These are phyloP conservation scores for Mactromeris polynyma DNA, from an alignment of 2,888 invertebrate species.

Conservation along the genomic window DNA sequence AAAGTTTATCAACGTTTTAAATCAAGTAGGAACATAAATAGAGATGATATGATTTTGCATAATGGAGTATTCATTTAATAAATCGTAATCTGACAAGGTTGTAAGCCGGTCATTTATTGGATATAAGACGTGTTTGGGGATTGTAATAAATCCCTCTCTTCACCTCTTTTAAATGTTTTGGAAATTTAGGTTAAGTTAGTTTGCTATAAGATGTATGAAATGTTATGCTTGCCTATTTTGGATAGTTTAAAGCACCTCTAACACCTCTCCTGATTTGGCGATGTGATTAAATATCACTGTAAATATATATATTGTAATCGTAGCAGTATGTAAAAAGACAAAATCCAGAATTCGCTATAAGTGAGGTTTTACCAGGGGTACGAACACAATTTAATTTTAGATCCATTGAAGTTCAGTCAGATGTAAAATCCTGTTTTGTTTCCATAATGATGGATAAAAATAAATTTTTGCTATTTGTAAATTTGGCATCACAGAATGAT, in stretches of 20 bases:
- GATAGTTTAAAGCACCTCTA: background rate
- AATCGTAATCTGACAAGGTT: conserved; percentile 8
- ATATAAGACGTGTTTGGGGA: background rate
- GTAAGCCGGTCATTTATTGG: conserved; percentile 3
- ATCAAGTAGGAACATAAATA: conserved; percentile 15
- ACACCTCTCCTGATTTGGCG: background rate
- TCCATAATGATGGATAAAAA: no score
- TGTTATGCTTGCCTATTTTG: background rate
- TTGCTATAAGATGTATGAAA: conserved; percentile 6
- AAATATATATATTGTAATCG: no score
- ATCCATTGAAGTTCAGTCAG: no score
- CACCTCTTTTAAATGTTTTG: background rate
- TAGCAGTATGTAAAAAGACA: no score
- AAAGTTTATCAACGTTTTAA: background rate
- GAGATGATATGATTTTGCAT: background rate
- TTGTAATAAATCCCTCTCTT: conserved; percentile 17
- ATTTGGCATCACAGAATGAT: no score
- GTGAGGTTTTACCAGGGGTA: no score
- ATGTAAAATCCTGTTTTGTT: no score
- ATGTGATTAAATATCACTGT: no score
- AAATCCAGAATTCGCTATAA: no score
- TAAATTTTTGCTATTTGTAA: no score
- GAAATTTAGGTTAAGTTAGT: conserved; percentile 3
- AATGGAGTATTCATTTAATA: background rate
- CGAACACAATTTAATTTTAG: no score